Conservation (phyloP, 2,888 invertebrate genomes). For the Lingula anatina region DNA sequence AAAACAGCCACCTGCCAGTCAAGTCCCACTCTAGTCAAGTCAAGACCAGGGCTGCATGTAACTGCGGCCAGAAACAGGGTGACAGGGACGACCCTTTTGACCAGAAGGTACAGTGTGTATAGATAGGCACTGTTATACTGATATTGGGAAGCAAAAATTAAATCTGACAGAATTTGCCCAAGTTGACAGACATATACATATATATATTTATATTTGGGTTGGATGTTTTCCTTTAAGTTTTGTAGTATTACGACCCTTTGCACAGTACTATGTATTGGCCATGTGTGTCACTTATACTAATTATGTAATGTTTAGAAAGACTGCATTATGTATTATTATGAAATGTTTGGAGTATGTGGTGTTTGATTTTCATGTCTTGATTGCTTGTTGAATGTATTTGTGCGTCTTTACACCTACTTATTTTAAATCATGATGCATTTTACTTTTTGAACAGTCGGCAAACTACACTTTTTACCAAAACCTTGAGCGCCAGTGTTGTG, state of each 20-base stretch:
- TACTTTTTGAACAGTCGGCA: conserved; percentile 64
- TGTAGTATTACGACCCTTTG: no score
- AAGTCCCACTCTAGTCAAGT: conserved; percentile 66
- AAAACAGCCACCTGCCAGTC: conserved; percentile 29
- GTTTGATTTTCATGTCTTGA: no score
- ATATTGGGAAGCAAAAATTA: not conserved
- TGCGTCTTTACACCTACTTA: no score
- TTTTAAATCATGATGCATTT: not conserved
- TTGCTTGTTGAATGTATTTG: no score
- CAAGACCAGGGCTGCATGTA: conserved; percentile 81
- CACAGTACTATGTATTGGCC: no score
- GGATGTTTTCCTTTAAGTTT: no score
- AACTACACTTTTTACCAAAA: conserved; percentile 81
- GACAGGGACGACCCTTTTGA: conserved; percentile 89
- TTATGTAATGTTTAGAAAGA: no score
- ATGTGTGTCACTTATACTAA: no score
- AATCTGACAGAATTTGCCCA: not conserved
- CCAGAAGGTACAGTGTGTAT: conserved; percentile 53
- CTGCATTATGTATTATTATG: no score
- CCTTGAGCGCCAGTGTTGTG: conserved; percentile 70
- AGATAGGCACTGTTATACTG: not conserved
- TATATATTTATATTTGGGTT: no score
- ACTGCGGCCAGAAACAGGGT: conserved; percentile 84
- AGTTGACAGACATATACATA: no score
- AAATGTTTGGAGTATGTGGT: no score